These are phyloP conservation scores for Branchinecta lynchi DNA, from an alignment of 1,140 invertebrate genomes.

Conservation along the genomic window DNA sequence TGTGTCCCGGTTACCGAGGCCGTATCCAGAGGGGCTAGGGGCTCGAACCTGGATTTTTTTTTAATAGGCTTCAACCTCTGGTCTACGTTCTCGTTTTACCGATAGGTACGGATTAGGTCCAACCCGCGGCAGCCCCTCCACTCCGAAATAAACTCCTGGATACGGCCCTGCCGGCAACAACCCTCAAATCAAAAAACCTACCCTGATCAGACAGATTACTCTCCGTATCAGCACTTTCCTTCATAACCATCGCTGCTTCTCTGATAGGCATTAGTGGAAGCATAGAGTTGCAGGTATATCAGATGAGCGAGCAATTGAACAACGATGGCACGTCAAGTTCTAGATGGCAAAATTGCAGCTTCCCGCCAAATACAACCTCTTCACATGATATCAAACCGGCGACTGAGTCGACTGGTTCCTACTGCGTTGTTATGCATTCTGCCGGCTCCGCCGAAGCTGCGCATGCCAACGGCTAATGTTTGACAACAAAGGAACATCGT, in stretches of 20 bases:
- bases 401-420: neutral
- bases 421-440: neutral
- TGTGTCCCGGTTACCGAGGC: too few relatives aligned
- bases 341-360: neutral
- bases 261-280: neutral
- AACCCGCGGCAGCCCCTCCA: too few relatives aligned
- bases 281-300: neutral
- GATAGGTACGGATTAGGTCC: too few relatives aligned
- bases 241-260: neutral
- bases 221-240: neutral
- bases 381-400: slow-evolving; percentile 10
- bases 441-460: neutral
- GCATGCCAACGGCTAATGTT: too few relatives aligned
- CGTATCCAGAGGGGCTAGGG: too few relatives aligned
- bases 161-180: neutral
- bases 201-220: slow-evolving; percentile 1
- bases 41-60: too few relatives aligned
- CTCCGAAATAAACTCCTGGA: neutral
- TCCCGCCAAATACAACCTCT: neutral
- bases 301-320: too few relatives aligned
- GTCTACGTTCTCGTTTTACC: too few relatives aligned
- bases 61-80: too few relatives aligned
- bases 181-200: neutral
- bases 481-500: too few relatives aligned
- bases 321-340: too few relatives aligned